A percentile compares a stretch with the other conserved stretches of the same genome.
Conservation (phyloP, 2,113 vertebrate species). For the Tauraco erythrolophus region DNA sequence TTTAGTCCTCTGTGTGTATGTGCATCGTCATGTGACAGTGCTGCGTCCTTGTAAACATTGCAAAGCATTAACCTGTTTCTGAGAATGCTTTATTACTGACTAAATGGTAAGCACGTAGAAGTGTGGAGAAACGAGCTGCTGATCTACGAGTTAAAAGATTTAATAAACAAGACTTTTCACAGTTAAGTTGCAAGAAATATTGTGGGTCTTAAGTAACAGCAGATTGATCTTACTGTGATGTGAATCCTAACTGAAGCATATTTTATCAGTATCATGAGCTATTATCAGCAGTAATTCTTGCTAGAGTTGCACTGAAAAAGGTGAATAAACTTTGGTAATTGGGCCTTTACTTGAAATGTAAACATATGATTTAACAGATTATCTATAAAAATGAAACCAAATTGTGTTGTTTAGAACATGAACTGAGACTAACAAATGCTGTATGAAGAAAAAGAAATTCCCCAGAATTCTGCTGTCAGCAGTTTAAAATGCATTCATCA, state of each 20-base stretch:
- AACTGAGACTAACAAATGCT: background rate
- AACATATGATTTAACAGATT: constrained; percentile 64
- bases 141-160: background rate
- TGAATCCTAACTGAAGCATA: background rate
- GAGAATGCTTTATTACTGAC: background rate
- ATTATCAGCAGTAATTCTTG: constrained; percentile 32
- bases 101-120: background rate
- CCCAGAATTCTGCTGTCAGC: background rate
- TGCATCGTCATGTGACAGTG: background rate
- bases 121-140: background rate
- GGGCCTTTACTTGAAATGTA: constrained; percentile 53
- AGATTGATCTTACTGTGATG: background rate
- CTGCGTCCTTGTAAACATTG: background rate
- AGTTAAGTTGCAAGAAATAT: background rate
- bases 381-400: constrained; percentile 44
- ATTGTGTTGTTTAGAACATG: constrained; percentile 16
- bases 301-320: constrained; percentile 24
- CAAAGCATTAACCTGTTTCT: background rate
- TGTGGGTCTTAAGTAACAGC: background rate
- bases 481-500: background rate
- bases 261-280: constrained; percentile 42
- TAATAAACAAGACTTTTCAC: background rate
- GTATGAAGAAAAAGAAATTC: background rate
- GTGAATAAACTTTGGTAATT: constrained; percentile 60
- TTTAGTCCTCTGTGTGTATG: background rate